Evolutionary conservation across 2,888 invertebrate genomes (phyloP).

Genomic region (Leptura quadrifasciata): DNA sequence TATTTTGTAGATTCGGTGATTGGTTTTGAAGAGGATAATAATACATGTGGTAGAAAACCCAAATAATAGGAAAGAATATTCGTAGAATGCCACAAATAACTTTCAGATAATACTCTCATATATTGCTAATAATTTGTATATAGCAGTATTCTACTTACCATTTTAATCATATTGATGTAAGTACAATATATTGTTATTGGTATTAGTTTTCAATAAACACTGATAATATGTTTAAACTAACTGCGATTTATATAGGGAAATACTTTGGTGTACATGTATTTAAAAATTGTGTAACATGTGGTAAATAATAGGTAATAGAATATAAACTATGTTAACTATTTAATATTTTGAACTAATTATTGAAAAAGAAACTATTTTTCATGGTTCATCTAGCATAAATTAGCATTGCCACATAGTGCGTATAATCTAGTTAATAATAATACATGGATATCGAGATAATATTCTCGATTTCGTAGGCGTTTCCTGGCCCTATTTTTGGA

Average conservation of each 20-base stretch:
- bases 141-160: slow-evolving; percentile 28
- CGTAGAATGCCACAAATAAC: too few species aligned
- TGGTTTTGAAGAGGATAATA: too few species aligned
- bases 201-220: neutral
- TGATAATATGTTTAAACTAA: slow-evolving; percentile 8
- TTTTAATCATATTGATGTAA: slow-evolving; percentile 23
- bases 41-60: too few species aligned
- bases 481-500: too few species aligned
- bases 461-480: neutral
- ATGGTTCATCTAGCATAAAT: slow-evolving; percentile 23
- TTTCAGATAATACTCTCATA: too few species aligned
- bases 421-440: slow-evolving; percentile 3
- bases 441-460: neutral
- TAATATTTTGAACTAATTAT: slow-evolving; percentile 17
- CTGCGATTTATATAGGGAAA: slow-evolving; percentile 20
- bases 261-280: neutral
- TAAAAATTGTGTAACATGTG: slow-evolving; percentile 19
- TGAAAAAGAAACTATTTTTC: slow-evolving; percentile 28
- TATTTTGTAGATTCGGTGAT: too few species aligned
- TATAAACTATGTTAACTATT: slow-evolving; percentile 13
- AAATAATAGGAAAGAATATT: too few species aligned
- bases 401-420: neutral
- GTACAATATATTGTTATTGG: neutral
- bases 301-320: slow-evolving; percentile 20
- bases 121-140: neutral